These are phyloP conservation scores for Cryptotermes secundus DNA, from an alignment of 1,140 invertebrate genomes.

Conservation along the genomic window DNA sequence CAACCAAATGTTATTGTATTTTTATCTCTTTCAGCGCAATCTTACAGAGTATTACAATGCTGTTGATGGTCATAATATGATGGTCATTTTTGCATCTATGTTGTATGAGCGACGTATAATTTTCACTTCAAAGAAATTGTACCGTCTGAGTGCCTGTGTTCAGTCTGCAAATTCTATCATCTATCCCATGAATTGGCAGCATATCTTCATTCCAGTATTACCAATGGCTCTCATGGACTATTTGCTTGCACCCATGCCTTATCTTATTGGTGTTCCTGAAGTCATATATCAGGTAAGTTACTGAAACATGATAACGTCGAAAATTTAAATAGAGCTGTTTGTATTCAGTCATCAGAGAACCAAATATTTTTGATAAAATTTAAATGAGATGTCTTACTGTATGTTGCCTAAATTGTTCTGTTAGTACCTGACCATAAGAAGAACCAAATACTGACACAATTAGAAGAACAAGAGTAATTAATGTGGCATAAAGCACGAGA, in stretches of 20 bases:
- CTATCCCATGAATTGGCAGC: slow-evolving; percentile 98
- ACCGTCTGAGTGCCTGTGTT: slow-evolving; percentile 86
- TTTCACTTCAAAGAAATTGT: slow-evolving; percentile 83
- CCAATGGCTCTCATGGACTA: slow-evolving; percentile 87
- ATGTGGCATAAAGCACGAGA: no score
- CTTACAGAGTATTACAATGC: slow-evolving; percentile 95
- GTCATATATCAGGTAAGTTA: slow-evolving; percentile 72
- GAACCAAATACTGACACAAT: no score
- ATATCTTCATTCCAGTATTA: slow-evolving; percentile 93
- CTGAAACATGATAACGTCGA: background rate
- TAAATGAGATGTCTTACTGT: no score
- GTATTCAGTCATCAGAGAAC: no score
- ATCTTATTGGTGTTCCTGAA: slow-evolving; percentile 88
- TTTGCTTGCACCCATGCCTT: slow-evolving; percentile 91
- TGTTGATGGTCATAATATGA: slow-evolving; percentile 89
- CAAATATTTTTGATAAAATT: no score
- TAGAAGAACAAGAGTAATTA: no score
- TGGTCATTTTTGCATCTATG: slow-evolving; percentile 85
- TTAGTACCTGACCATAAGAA: no score
- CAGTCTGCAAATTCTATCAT: slow-evolving; percentile 91
- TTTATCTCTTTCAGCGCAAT: slow-evolving; percentile 74
- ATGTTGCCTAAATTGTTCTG: no score
- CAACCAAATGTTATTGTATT: slow-evolving; percentile 10
- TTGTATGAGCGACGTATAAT: slow-evolving; percentile 89
- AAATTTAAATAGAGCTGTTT: no score